phyloP scores from a whole-genome alignment of 2,113 vertebrate species.

The Sturnira hondurensis region DNA sequence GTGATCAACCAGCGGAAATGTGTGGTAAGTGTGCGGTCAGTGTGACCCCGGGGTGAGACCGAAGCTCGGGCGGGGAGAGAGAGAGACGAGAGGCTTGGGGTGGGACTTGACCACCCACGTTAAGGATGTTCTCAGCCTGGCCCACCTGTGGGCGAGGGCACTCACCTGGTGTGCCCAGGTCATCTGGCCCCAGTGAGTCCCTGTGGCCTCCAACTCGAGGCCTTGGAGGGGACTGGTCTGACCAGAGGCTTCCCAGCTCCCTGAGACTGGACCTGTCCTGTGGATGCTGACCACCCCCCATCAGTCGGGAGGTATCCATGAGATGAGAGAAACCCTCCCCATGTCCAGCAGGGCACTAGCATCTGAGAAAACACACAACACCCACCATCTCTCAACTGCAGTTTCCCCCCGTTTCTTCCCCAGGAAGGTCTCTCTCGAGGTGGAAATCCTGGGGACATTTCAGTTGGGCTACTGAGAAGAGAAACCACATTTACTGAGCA shows the following conservation, averaged over 20 bases:
- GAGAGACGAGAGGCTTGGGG: background rate
- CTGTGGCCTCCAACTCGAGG: background rate
- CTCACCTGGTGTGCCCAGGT: background rate
- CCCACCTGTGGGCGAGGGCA: background rate
- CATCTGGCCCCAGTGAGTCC: background rate
- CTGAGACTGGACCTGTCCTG: background rate
- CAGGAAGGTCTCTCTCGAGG: background rate
- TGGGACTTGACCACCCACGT: background rate
- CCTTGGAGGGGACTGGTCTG: background rate
- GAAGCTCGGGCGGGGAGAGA: background rate
- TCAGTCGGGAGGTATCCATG: background rate
- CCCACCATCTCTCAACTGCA: background rate
- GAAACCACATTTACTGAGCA: background rate
- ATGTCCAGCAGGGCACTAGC: background rate
- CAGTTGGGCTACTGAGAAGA: background rate
- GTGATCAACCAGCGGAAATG: background rate
- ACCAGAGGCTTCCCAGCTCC: background rate
- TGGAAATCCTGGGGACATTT: background rate
- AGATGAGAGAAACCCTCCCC: background rate
- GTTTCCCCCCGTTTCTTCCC: background rate
- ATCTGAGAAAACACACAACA: background rate
- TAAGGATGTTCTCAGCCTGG: background rate
- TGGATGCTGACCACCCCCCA: background rate
- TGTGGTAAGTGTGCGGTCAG: background rate
- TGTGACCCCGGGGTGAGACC: background rate